Percentiles rank a stretch among this genome's conserved stretches.
Conservation (phyloP, 2,797 vertebrate genomes). For the Scleropages formosus region DNA sequence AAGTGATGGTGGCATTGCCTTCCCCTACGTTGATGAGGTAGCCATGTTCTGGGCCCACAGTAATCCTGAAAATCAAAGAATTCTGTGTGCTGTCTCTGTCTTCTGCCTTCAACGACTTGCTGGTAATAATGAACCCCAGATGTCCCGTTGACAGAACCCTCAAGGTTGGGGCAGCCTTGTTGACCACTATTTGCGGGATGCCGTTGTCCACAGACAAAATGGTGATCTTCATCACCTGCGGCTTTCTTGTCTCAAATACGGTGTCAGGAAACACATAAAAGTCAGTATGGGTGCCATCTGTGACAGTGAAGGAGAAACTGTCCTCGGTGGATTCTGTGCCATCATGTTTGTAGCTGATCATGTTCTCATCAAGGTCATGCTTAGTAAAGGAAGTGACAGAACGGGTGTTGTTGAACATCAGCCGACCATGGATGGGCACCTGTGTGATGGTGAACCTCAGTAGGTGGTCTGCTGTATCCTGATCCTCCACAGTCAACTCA, state of each 20-base stretch:
- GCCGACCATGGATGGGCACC: slow-evolving; percentile 80
- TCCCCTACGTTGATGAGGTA: slow-evolving; percentile 79
- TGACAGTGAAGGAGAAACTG: slow-evolving; percentile 90
- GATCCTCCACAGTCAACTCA: slow-evolving; percentile 88
- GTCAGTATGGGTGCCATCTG: slow-evolving; percentile 85
- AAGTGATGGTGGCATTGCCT: slow-evolving; percentile 82
- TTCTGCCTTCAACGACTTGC: slow-evolving; percentile 78
- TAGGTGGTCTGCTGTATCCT: slow-evolving; percentile 79
- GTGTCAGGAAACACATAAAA: slow-evolving; percentile 93
- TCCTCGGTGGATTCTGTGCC: slow-evolving; percentile 80
- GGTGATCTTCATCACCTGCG: slow-evolving; percentile 85
- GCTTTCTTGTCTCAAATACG: slow-evolving; percentile 80
- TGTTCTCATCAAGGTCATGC: slow-evolving; percentile 90
- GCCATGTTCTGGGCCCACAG: slow-evolving; percentile 76
- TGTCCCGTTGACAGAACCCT: slow-evolving; percentile 77
- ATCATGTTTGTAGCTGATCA: slow-evolving; percentile 91
- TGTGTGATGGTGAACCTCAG: slow-evolving; percentile 84
- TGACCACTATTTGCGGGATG: slow-evolving; percentile 80
- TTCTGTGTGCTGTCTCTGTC: slow-evolving; percentile 79
- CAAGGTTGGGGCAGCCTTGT: slow-evolving; percentile 81
- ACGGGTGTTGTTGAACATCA: slow-evolving; percentile 77
- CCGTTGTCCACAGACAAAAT: slow-evolving; percentile 78
- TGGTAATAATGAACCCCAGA: slow-evolving; percentile 79
- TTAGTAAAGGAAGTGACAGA: slow-evolving; percentile 80
- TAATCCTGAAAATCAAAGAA: slow-evolving; percentile 76